Conservation (phyloP, 92 coral and sea anemone genomes). For the Phymanthus crucifer region DNA sequence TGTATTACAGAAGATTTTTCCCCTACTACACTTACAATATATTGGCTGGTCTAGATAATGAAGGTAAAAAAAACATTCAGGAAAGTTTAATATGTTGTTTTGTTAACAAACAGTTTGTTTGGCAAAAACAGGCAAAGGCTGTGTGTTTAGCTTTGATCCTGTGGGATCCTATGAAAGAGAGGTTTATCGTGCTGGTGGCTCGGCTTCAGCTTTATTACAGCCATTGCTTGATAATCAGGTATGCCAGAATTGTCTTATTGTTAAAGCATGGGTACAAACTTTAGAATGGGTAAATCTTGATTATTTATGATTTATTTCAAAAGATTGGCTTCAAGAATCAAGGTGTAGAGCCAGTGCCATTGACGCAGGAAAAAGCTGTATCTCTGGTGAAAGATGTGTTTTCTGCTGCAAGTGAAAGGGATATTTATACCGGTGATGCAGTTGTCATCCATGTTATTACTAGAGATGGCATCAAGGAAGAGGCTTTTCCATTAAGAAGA, state of each 20-base stretch:
- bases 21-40: constrained; percentile 97
- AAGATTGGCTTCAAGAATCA: constrained; percentile 99
- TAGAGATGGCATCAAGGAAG: constrained; percentile 84
- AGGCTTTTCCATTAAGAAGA: constrained; percentile 91
- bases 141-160: constrained; percentile 98
- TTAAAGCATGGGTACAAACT: background rate
- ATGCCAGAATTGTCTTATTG: background rate
- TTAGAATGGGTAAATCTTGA: background rate
- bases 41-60: constrained; percentile 89
- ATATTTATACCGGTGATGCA: constrained; percentile 98
- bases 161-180: constrained; percentile 99
- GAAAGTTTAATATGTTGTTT: background rate
- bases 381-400: constrained; percentile 94
- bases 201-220: constrained; percentile 88
- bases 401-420: constrained; percentile 93
- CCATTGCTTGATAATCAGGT: constrained; percentile 98
- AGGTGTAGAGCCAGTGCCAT: constrained; percentile 77
- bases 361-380: constrained; percentile 88
- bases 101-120: background rate
- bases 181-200: constrained; percentile 90
- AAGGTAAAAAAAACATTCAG: constrained; percentile 54
- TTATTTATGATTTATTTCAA: background rate
- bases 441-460: constrained; percentile 71
- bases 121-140: constrained; percentile 77
- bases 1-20: constrained; percentile 92